Evolutionary conservation across 2,113 vertebrate species (phyloP).

Genomic region (Ondatra zibethicus): DNA sequence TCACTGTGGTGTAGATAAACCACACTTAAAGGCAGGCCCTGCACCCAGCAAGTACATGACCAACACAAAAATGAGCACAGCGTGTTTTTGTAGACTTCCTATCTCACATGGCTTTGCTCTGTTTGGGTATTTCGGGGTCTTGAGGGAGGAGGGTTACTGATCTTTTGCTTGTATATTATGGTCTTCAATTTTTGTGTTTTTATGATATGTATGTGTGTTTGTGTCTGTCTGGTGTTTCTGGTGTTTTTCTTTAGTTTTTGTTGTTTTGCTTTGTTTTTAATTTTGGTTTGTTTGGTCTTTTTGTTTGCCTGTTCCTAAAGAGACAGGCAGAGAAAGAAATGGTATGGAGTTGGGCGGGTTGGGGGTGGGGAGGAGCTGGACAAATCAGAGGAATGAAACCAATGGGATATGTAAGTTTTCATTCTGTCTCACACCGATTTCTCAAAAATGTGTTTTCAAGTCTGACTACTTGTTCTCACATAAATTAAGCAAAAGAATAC

Average conservation of each 20-base stretch:
- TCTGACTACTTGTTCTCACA: background rate
- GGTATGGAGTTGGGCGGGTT: background rate
- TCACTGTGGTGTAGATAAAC: no score
- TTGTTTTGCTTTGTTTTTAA: background rate
- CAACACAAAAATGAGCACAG: background rate
- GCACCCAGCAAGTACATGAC: no score
- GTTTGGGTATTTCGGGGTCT: background rate
- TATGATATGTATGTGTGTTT: background rate
- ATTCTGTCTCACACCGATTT: background rate
- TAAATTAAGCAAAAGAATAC: slow-evolving; percentile 28
- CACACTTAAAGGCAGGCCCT: background rate
- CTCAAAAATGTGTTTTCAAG: background rate
- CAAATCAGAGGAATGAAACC: background rate
- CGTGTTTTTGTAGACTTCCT: background rate
- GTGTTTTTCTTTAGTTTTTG: background rate
- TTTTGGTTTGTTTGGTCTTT: background rate
- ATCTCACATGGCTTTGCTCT: background rate
- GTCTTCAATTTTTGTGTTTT: background rate
- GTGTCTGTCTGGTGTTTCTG: background rate
- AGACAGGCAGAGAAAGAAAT: background rate
- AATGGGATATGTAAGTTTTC: background rate
- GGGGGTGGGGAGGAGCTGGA: background rate
- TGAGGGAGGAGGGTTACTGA: background rate
- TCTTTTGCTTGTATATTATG: background rate
- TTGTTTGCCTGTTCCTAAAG: background rate